Conservation (phyloP, 2,797 vertebrate species). For the Mormyrus proboscirostris region DNA sequence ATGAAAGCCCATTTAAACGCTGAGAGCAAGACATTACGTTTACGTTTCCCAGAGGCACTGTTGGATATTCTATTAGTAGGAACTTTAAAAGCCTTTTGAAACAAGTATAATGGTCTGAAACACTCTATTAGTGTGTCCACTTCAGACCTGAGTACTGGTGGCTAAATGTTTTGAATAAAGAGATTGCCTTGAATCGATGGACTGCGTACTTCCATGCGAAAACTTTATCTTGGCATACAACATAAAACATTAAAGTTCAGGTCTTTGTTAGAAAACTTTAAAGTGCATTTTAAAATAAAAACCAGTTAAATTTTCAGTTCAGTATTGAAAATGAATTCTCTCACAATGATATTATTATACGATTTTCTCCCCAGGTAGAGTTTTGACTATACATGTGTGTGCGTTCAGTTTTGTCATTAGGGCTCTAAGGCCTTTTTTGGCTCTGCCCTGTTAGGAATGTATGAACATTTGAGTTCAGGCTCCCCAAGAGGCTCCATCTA, state of each 20-base stretch:
- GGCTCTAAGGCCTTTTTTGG: not conserved
- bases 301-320: not conserved
- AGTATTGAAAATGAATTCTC: not conserved
- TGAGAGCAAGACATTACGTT: not conserved
- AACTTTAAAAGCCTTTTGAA: not conserved
- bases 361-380: not conserved
- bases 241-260: not conserved
- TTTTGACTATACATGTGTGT: not conserved
- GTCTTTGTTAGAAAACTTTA: not conserved
- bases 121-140: not conserved
- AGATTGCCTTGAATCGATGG: not conserved
- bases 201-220: not conserved
- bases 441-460: not conserved
- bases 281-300: not conserved
- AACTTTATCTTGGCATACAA: not conserved
- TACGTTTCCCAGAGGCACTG: slow-evolving; percentile 6
- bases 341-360: not conserved
- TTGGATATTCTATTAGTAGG: not conserved
- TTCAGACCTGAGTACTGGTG: not conserved
- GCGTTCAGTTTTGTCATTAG: not conserved
- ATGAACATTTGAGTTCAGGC: not conserved
- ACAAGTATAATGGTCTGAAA: not conserved
- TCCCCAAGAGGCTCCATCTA: not conserved
- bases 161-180: not conserved
- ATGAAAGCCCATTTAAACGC: not conserved